Evolutionary conservation across 2,888 invertebrate species (phyloP).

Genomic region (Cryptops parisi): DNA sequence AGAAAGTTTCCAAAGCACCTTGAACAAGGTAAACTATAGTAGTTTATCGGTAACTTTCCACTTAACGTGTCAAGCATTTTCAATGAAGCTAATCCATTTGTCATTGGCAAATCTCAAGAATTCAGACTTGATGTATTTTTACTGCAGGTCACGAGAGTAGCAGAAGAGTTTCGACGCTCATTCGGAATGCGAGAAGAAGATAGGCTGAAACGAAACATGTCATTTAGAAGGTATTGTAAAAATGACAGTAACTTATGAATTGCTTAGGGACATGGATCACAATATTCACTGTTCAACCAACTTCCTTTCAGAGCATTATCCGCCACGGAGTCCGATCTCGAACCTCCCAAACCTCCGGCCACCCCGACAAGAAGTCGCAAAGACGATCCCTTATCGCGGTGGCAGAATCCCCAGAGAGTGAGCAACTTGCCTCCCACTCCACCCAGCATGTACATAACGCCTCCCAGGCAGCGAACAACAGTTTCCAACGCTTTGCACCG

Average conservation of each 20-base stretch:
- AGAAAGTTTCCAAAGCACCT: constrained; percentile 11
- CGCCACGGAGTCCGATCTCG: constrained; percentile 12
- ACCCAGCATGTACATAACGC: constrained; percentile 22
- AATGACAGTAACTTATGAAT: neutral
- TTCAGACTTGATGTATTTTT: too few relatives aligned
- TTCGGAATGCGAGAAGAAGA: constrained; percentile 17
- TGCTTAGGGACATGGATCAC: neutral
- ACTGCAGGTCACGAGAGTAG: constrained; percentile 8
- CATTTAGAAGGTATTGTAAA: constrained; percentile 16
- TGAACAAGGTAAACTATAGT: constrained; percentile 9
- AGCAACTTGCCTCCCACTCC: constrained; percentile 21
- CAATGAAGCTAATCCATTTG: too few relatives aligned
- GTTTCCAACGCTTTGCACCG: constrained; percentile 37
- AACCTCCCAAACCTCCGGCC: constrained; percentile 10
- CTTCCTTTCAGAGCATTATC: constrained; percentile 10
- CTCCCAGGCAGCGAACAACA: constrained; percentile 29
- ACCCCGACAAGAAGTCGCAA: constrained; percentile 7
- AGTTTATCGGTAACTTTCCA: too few relatives aligned
- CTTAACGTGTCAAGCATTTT: too few relatives aligned
- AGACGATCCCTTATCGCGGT: constrained; percentile 16
- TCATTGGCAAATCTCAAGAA: too few relatives aligned
- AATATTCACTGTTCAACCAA: neutral
- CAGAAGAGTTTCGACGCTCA: constrained; percentile 36
- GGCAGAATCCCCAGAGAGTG: constrained; percentile 20
- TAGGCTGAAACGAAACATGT: constrained; percentile 14